Percentiles rank a stretch among this genome's conserved stretches.
phyloP scores from a whole-genome alignment of 2,113 vertebrate species.

The Rana temporaria region DNA sequence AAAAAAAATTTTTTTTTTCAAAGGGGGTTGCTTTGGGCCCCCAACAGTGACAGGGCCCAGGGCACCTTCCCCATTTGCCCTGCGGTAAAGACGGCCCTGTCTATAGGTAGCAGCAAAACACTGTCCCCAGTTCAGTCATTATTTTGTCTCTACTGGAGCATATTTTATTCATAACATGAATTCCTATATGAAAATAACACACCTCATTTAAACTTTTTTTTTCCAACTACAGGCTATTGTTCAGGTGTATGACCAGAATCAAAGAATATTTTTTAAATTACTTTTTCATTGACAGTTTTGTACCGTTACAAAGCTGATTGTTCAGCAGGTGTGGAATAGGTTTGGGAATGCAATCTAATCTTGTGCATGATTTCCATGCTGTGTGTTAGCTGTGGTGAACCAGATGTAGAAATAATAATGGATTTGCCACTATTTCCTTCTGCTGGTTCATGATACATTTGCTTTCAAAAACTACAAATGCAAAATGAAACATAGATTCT shows the following conservation, averaged over 20 bases:
- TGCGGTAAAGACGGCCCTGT: too few species aligned
- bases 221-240: too few species aligned
- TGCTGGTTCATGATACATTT: background rate
- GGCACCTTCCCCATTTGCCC: too few species aligned
- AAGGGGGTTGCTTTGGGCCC: too few species aligned
- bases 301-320: slow-evolving; percentile 5
- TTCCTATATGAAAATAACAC: too few species aligned
- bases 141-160: too few species aligned
- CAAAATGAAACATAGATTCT: slow-evolving; percentile 4
- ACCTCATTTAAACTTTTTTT: too few species aligned
- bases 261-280: background rate
- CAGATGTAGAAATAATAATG: slow-evolving; percentile 28
- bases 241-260: background rate
- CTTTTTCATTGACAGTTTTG: slow-evolving; percentile 17
- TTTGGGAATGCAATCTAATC: slow-evolving; percentile 25
- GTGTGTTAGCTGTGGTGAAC: slow-evolving; percentile 1
- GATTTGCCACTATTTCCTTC: slow-evolving; percentile 31
- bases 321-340: slow-evolving; percentile 34
- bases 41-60: too few species aligned
- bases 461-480: background rate
- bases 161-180: too few species aligned
- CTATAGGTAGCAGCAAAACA: too few species aligned
- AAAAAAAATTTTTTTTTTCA: too few species aligned
- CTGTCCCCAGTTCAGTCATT: too few species aligned
- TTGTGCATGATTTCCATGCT: background rate